Conservation (phyloP, 2,888 invertebrate species). For the Drosophila stalkeri region DNA sequence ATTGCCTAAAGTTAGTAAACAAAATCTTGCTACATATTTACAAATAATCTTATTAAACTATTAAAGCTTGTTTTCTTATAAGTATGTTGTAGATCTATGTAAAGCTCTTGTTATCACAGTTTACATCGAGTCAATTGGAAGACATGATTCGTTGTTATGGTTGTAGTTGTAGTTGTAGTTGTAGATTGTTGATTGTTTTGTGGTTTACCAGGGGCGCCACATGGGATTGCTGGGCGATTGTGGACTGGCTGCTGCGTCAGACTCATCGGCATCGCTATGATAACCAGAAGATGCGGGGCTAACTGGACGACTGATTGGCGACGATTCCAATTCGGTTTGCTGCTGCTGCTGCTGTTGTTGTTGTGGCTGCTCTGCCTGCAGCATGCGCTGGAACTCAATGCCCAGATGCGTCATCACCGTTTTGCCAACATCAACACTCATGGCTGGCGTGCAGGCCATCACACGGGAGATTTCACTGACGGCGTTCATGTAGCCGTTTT, state of each 20-base stretch:
- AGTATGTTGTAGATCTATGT: conserved; percentile 38
- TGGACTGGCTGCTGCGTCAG: conserved; percentile 52
- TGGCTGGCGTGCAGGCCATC: conserved; percentile 92
- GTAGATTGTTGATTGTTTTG: conserved; percentile 1
- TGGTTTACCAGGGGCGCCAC: conserved; percentile 78
- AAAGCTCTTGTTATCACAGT: conserved; percentile 69
- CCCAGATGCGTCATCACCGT: conserved; percentile 95
- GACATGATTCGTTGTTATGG: conserved; percentile 62
- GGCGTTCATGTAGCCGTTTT: conserved; percentile 95
- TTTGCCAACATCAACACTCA: conserved; percentile 93
- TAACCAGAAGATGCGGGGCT: conserved; percentile 85
- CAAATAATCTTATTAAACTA: conserved; percentile 32
- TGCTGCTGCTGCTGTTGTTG: conserved; percentile 27
- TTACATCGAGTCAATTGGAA: conserved; percentile 59
- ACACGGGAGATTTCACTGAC: conserved; percentile 95
- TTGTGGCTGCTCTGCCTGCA: conserved; percentile 60
- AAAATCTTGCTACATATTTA: conserved; percentile 4
- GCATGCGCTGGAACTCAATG: conserved; percentile 89
- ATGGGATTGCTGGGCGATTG: conserved; percentile 42
- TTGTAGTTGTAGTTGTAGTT: conserved; percentile 28
- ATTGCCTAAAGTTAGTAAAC: conserved; percentile 35
- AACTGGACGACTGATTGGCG: conserved; percentile 57
- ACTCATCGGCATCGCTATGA: conserved; percentile 80
- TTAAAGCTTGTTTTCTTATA: conserved; percentile 49
- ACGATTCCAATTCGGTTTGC: conserved; percentile 45